These are phyloP conservation scores for Nomia melanderi DNA, from an alignment of 1,140 invertebrate genomes.

Conservation along the genomic window DNA sequence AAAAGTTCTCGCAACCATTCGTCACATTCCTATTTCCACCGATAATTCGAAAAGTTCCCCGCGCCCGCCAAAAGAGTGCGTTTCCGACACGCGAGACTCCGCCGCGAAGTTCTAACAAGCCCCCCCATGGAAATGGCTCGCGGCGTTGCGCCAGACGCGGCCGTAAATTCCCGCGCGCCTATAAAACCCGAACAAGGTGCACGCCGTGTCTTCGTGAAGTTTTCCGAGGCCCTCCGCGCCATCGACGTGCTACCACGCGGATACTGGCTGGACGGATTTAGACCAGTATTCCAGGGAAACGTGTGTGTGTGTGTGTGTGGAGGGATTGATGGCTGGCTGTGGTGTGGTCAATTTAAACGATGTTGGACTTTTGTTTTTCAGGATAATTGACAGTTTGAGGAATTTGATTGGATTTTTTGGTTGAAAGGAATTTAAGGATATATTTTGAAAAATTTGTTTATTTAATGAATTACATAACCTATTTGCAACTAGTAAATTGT, in stretches of 20 bases:
- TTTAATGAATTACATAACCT: too few relatives aligned
- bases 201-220: neutral
- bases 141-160: constrained; percentile 28
- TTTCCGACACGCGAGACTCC: neutral
- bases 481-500: too few relatives aligned
- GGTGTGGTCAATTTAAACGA: too few relatives aligned
- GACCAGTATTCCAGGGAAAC: constrained; percentile 29
- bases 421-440: too few relatives aligned
- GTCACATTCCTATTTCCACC: neutral
- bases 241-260: neutral
- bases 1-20: too few relatives aligned
- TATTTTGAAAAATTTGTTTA: too few relatives aligned
- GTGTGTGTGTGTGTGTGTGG: too few relatives aligned
- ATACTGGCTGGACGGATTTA: constrained; percentile 34
- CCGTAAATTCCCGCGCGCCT: constrained; percentile 28
- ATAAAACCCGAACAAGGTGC: constrained; percentile 7
- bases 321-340: too few relatives aligned
- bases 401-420: too few relatives aligned
- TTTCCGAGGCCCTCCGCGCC: neutral
- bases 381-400: too few relatives aligned
- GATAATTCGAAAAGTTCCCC: neutral
- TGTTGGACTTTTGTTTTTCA: too few relatives aligned
- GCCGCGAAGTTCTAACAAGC: constrained; percentile 12
- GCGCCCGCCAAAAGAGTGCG: neutral
- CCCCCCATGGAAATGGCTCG: neutral